Conservation (phyloP, 2,113 vertebrate genomes). For the Patagioenas fasciata region DNA sequence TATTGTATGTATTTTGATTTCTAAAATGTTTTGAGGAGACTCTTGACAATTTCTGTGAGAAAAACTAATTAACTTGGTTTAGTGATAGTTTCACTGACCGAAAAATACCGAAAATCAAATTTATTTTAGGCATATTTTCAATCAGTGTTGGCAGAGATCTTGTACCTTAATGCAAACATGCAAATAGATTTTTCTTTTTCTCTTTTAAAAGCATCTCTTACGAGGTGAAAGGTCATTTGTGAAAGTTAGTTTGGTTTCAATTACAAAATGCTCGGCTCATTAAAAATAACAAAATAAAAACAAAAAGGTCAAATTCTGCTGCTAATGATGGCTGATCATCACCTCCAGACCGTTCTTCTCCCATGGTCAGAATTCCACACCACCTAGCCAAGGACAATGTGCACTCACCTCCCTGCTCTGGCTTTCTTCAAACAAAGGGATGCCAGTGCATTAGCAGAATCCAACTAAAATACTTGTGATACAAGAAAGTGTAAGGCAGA, state of each 20-base stretch:
- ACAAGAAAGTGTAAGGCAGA: not conserved
- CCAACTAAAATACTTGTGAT: not conserved
- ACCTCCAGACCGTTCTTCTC: not conserved
- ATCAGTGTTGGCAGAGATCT: not conserved
- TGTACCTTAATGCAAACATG: not conserved
- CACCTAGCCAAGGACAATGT: rapidly evolving
- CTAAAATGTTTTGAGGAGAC: not conserved
- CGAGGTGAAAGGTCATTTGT: not conserved
- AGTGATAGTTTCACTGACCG: not conserved
- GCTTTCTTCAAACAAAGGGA: not conserved
- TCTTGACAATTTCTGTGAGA: not conserved
- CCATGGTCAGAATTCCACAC: not conserved
- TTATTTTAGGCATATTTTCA: slow-evolving; percentile 8
- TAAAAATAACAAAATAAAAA: not conserved
- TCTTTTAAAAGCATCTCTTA: not conserved
- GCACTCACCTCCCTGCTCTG: rapidly evolving
- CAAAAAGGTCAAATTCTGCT: not conserved
- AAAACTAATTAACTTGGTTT: not conserved
- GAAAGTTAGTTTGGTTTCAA: not conserved
- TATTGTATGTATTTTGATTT: not conserved
- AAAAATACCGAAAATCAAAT: not conserved
- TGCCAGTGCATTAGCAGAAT: not conserved
- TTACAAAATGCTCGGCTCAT: not conserved
- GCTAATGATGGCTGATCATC: not conserved
- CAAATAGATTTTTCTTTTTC: not conserved